Evolutionary conservation across 2,797 vertebrate genomes (phyloP).

Genomic region (Rhinoraja longicauda): DNA sequence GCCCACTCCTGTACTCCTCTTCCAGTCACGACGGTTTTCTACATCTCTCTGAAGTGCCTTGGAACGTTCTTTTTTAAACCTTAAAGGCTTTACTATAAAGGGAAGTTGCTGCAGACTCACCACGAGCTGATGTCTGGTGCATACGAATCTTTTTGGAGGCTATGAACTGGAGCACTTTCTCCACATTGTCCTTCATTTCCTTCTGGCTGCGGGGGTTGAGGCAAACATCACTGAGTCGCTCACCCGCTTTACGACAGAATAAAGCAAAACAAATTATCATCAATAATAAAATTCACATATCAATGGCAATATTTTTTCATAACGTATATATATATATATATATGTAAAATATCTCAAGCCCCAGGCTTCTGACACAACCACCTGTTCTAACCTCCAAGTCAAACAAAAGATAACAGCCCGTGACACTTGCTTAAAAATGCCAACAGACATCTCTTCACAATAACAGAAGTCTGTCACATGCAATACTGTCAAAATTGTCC

Average conservation of each 20-base stretch:
- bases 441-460: background rate
- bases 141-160: slow-evolving; percentile 88
- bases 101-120: slow-evolving; percentile 49
- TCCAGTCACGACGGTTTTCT: background rate
- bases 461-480: background rate
- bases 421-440: background rate
- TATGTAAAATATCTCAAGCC: background rate
- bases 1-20: background rate
- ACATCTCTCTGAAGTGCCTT: background rate
- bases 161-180: slow-evolving; percentile 85
- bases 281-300: background rate
- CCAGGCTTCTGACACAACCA: background rate
- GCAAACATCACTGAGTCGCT: slow-evolving; percentile 71
- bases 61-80: background rate
- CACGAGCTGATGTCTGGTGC: slow-evolving; percentile 88
- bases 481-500: background rate
- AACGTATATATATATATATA: background rate
- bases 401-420: background rate
- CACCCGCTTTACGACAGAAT: slow-evolving; percentile 69
- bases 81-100: background rate
- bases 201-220: slow-evolving; percentile 69
- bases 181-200: slow-evolving; percentile 86
- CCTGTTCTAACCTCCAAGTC: background rate
- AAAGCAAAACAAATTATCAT: background rate
- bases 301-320: background rate